Evolutionary conservation across 2,797 vertebrate genomes (phyloP).

Genomic region (Streptopelia turtur): DNA sequence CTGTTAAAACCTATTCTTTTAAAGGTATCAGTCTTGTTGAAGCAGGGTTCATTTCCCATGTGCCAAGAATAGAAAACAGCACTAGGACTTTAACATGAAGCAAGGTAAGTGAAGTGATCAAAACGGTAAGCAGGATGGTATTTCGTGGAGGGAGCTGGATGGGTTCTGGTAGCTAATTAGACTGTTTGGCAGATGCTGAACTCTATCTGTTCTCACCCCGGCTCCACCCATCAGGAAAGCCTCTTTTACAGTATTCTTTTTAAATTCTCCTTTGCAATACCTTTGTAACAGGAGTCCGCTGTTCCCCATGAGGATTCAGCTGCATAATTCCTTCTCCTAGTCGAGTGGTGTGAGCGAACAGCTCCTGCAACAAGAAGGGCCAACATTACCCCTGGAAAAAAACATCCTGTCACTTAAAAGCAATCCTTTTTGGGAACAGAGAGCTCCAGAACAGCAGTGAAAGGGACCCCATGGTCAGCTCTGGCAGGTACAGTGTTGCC

Average conservation of each 20-base stretch:
- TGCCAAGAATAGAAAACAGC: background rate
- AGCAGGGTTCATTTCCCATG: background rate
- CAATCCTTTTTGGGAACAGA: background rate
- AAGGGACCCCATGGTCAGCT: background rate
- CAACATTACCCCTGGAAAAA: background rate
- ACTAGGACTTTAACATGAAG: background rate
- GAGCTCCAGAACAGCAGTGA: background rate
- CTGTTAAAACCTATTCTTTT: background rate
- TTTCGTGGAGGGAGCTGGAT: background rate
- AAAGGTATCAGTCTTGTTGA: background rate
- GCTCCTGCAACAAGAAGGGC: constrained; percentile 17
- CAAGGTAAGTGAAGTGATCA: background rate
- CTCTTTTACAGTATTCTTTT: background rate
- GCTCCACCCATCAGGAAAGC: constrained; percentile 8
- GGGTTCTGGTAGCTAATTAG: constrained; percentile 14
- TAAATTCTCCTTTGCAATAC: background rate
- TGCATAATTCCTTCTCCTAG: background rate
- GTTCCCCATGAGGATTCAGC: background rate
- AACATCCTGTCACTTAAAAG: background rate
- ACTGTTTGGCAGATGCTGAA: background rate
- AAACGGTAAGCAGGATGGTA: background rate
- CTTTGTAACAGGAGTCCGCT: constrained; percentile 1
- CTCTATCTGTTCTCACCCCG: background rate
- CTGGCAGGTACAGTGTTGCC: background rate
- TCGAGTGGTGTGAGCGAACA: background rate